phyloP scores from a whole-genome alignment of 2,888 invertebrate genomes.

The Amorpha juglandis region DNA sequence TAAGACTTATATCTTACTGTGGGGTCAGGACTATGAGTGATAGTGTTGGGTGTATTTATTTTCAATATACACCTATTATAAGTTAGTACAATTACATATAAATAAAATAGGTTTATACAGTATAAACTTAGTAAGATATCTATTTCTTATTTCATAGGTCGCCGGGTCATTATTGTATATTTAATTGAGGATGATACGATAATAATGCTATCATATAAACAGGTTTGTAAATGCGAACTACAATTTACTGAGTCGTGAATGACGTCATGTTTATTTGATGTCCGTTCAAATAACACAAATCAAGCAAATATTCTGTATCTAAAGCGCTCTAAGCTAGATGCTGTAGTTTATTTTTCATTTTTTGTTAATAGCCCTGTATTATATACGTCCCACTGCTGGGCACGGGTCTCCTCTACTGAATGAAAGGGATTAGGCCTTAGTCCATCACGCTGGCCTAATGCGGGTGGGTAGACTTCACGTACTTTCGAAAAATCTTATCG shows the following conservation, averaged over 20 bases:
- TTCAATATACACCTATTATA: too few species aligned
- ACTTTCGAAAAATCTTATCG: too few species aligned
- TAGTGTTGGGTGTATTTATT: too few species aligned
- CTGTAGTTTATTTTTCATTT: not conserved
- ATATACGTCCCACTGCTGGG: too few species aligned
- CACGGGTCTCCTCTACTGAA: too few species aligned
- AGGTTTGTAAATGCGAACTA: conserved; percentile 8
- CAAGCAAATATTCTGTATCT: not conserved
- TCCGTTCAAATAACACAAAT: not conserved
- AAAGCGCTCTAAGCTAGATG: not conserved
- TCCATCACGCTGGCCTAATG: too few species aligned
- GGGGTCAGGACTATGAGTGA: too few species aligned
- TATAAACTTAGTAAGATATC: not conserved
- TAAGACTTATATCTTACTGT: too few species aligned
- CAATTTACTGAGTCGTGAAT: conserved; percentile 17
- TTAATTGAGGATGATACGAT: conserved; percentile 5
- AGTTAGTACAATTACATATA: too few species aligned
- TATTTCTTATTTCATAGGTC: conserved; percentile 10
- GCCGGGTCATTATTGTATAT: conserved; percentile 1
- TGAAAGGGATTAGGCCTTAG: too few species aligned
- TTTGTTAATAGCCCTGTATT: too few species aligned
- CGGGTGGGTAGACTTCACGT: too few species aligned
- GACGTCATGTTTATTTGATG: conserved; percentile 11
- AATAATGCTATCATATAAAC: conserved; percentile 7
- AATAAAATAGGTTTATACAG: not conserved